Conservation (phyloP, 2,113 vertebrate genomes). For the Danionella cerebrum region DNA sequence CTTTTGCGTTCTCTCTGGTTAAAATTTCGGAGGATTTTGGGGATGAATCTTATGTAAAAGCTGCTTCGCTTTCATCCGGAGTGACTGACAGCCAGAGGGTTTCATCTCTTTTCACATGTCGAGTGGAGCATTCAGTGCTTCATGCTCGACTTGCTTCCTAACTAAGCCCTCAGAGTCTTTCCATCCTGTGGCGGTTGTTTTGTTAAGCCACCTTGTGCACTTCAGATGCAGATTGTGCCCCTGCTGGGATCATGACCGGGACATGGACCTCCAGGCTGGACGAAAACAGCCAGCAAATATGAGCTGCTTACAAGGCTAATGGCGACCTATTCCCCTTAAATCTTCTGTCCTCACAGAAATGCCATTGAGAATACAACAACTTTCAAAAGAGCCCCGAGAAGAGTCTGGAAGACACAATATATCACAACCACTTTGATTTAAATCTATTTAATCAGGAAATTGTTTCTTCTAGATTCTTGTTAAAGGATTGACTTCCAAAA, state of each 20-base stretch:
- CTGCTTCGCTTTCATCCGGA: not conserved
- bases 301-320: slow-evolving; percentile 4
- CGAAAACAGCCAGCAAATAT: slow-evolving; percentile 19
- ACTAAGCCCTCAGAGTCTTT: slow-evolving; percentile 1
- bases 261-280: not conserved
- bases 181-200: not conserved
- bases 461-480: slow-evolving; percentile 1
- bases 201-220: slow-evolving; percentile 5
- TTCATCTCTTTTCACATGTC: not conserved
- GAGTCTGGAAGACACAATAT: not conserved
- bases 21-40: too few relatives aligned
- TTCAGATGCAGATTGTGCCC: slow-evolving; percentile 5
- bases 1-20: not conserved
- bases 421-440: not conserved
- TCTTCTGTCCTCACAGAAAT: not conserved
- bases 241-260: slow-evolving; percentile 27
- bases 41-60: not conserved
- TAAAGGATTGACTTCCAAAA: not conserved
- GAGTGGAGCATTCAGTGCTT: slow-evolving; percentile 7
- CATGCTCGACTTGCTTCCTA: not conserved
- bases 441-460: not conserved
- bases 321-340: not conserved
- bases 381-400: not conserved
- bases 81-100: not conserved
- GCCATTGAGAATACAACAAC: not conserved